Conservation (phyloP, 1,140 invertebrate species). For the Sycobia sp. region DNA sequence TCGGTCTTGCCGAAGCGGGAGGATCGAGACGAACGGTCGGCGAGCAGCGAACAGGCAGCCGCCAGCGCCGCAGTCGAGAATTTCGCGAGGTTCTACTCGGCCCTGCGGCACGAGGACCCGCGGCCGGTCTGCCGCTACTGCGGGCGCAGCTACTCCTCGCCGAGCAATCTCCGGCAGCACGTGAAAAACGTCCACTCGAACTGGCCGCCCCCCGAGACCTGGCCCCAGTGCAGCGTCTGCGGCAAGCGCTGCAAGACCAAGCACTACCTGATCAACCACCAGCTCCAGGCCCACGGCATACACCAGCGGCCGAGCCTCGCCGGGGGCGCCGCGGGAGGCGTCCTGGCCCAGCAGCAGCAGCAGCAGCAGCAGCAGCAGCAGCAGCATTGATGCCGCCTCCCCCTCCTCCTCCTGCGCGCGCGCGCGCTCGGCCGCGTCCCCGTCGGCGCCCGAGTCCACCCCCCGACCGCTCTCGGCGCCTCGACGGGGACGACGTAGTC, state of each 20-base stretch:
- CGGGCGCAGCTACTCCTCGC: constrained; percentile 71
- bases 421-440: background rate
- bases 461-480: background rate
- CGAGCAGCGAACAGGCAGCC: constrained; percentile 4
- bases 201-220: constrained; percentile 70
- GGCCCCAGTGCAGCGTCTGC: constrained; percentile 74
- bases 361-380: constrained; percentile 36
- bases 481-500: too few relatives aligned
- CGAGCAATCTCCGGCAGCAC: constrained; percentile 73
- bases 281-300: constrained; percentile 74
- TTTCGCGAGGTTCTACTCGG: constrained; percentile 58
- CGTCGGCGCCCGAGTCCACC: background rate
- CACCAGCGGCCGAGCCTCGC: constrained; percentile 62
- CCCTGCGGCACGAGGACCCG: constrained; percentile 53
- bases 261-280: constrained; percentile 78
- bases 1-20: constrained; percentile 58
- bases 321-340: constrained; percentile 30
- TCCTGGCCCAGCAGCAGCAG: constrained; percentile 44
- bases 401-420: background rate
- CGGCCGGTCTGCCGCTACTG: constrained; percentile 71
- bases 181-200: constrained; percentile 75
- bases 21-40: constrained; percentile 35
- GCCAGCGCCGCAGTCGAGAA: constrained; percentile 46
- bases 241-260: constrained; percentile 78
- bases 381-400: background rate